phyloP scores from a whole-genome alignment of 2,888 invertebrate genomes.

The Xiphydria camelus region DNA sequence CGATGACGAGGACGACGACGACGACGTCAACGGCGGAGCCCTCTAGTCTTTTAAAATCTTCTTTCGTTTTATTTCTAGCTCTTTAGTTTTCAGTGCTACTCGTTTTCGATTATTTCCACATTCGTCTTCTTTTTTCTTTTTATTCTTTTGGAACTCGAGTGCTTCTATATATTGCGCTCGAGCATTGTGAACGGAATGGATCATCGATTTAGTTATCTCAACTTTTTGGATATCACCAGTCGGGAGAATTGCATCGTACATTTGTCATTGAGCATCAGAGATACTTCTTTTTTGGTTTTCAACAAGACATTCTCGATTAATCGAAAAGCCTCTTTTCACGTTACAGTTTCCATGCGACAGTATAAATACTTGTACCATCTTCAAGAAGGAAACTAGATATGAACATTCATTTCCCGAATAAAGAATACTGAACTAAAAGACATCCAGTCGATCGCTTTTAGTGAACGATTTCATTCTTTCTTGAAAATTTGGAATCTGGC shows the following conservation, averaged over 20 bases:
- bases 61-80: no score
- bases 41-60: no score
- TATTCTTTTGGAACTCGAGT: conserved; percentile 1
- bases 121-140: conserved; percentile 5
- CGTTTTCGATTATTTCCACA: conserved; percentile 1
- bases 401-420: no score
- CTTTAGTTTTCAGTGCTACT: no score
- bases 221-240: conserved; percentile 20
- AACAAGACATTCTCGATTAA: conserved; percentile 27
- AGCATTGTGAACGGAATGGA: conserved; percentile 22
- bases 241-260: conserved; percentile 24
- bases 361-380: conserved; percentile 20
- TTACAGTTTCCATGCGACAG: conserved; percentile 31
- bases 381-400: conserved; percentile 16
- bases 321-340: conserved; percentile 31
- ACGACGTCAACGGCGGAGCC: no score
- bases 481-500: no score
- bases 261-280: conserved; percentile 23
- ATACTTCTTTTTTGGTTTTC: conserved; percentile 27
- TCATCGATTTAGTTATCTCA: conserved; percentile 19
- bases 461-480: background rate
- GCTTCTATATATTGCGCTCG: conserved; percentile 16
- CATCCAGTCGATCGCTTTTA: conserved; percentile 15
- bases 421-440: no score
- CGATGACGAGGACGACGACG: no score